A percentile compares a stretch with the other conserved stretches of the same genome.
phyloP scores from a whole-genome alignment of 2,888 invertebrate genomes.

The Drosophila setosimentum region DNA sequence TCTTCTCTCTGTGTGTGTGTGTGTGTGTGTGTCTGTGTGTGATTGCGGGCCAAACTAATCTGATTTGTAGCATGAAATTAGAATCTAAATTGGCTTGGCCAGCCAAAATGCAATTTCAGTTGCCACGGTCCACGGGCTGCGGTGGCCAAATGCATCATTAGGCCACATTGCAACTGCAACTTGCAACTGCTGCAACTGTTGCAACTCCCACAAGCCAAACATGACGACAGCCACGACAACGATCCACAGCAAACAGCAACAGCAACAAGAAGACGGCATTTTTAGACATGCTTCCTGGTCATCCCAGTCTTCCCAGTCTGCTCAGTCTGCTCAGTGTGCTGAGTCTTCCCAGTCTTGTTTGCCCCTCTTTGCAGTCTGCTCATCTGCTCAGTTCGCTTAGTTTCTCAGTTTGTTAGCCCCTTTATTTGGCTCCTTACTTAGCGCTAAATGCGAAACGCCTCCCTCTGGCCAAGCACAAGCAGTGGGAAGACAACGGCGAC shows the following conservation, averaged over 20 bases:
- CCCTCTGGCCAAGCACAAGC: constrained; percentile 51
- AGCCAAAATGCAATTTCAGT: constrained; percentile 57
- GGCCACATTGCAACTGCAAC: constrained; percentile 51
- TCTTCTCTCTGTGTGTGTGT: neutral
- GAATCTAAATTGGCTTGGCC: constrained; percentile 72
- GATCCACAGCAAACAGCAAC: constrained; percentile 39
- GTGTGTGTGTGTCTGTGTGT: constrained; percentile 11
- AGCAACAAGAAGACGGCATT: constrained; percentile 52
- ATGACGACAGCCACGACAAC: constrained; percentile 68
- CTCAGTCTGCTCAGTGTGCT: neutral
- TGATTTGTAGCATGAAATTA: constrained; percentile 77
- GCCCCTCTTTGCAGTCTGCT: constrained; percentile 2
- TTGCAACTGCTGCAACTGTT: constrained; percentile 33
- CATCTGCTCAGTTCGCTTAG: constrained; percentile 1
- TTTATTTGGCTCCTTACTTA: constrained; percentile 75
- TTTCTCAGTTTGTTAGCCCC: constrained; percentile 25
- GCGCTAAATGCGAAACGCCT: constrained; percentile 69
- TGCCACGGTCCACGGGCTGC: constrained; percentile 12
- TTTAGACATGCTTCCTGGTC: constrained; percentile 78
- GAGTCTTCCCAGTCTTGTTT: neutral
- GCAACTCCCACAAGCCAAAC: constrained; percentile 53
- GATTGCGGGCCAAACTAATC: constrained; percentile 61
- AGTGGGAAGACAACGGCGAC: constrained; percentile 16
- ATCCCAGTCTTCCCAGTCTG: constrained; percentile 17
- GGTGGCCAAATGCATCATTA: constrained; percentile 71